These are phyloP conservation scores for Epinephelus moara DNA, from an alignment of 2,113 vertebrate genomes.

Conservation along the genomic window DNA sequence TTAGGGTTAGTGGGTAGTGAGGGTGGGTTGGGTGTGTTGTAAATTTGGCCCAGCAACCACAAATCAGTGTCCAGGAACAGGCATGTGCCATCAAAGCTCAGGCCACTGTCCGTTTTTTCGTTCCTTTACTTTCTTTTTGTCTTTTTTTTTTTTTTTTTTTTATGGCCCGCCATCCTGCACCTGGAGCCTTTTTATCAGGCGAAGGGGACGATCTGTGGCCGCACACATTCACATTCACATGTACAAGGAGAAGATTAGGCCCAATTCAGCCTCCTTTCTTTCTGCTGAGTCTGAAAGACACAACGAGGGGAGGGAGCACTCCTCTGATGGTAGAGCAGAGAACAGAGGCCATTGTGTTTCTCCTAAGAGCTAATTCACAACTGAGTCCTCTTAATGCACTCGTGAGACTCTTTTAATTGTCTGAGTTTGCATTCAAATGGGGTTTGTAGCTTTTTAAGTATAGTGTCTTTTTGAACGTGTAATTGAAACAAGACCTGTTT, in stretches of 20 bases:
- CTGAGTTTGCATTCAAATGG: slow-evolving; percentile 35
- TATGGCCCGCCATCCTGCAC: slow-evolving; percentile 77
- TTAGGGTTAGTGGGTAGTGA: background rate
- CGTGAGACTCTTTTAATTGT: slow-evolving; percentile 21
- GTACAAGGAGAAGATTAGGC: slow-evolving; percentile 84
- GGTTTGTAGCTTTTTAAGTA: slow-evolving; percentile 52
- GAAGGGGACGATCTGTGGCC: slow-evolving; percentile 81
- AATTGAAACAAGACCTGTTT: slow-evolving; percentile 37
- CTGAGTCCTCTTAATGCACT: slow-evolving; percentile 75
- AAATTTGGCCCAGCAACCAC: background rate
- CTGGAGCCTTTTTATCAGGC: slow-evolving; percentile 71
- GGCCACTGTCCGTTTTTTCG: background rate
- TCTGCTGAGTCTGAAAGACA: slow-evolving; percentile 23
- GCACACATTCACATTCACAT: slow-evolving; percentile 83
- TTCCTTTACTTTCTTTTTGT: slow-evolving; percentile 6
- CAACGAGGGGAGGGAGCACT: slow-evolving; percentile 15
- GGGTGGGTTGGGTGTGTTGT: background rate
- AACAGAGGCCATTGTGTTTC: slow-evolving; percentile 84
- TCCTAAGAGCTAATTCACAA: slow-evolving; percentile 89
- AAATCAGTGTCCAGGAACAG: slow-evolving; percentile 7
- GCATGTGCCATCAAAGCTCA: slow-evolving; percentile 2
- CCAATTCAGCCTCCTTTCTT: slow-evolving; percentile 74
- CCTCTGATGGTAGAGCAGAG: slow-evolving; percentile 63
- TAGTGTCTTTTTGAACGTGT: slow-evolving; percentile 3
- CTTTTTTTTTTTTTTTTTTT: background rate